These are phyloP conservation scores for Cheiracanthium punctorium DNA, from an alignment of 2,888 invertebrate species.

Conservation along the genomic window DNA sequence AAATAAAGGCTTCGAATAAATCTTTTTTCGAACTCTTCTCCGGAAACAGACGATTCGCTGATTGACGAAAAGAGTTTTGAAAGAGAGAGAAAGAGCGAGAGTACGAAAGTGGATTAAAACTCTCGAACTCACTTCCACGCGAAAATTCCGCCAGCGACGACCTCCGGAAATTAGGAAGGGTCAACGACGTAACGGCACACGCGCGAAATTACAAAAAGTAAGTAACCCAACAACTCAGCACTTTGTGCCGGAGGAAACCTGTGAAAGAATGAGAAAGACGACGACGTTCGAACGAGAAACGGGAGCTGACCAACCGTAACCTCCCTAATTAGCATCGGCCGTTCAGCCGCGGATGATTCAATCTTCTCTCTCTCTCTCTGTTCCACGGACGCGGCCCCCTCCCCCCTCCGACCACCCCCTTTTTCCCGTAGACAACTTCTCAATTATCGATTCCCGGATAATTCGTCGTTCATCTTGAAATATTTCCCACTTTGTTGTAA, in stretches of 20 bases:
- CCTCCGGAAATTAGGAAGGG: conserved; percentile 41
- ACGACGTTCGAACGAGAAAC: background rate
- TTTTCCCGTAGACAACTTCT: conserved; percentile 47
- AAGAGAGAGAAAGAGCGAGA: too few relatives aligned
- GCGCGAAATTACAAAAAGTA: conserved; percentile 65
- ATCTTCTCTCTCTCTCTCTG: too few relatives aligned
- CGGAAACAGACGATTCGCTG: too few relatives aligned
- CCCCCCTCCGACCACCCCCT: too few relatives aligned
- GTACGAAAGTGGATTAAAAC: conserved; percentile 66
- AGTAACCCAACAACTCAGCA: conserved; percentile 36
- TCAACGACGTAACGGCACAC: background rate
- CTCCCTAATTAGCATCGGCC: conserved; percentile 61
- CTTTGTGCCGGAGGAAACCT: conserved; percentile 49
- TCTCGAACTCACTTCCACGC: conserved; percentile 1
- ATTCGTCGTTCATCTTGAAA: conserved; percentile 62
- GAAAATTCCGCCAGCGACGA: conserved; percentile 23
- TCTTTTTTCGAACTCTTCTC: too few relatives aligned
- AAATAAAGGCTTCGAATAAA: too few relatives aligned
- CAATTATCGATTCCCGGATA: conserved; percentile 64
- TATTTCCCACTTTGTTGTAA: conserved; percentile 62
- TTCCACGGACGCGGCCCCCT: too few relatives aligned
- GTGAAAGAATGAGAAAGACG: conserved; percentile 35
- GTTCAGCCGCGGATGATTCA: conserved; percentile 63
- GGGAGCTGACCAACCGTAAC: conserved; percentile 51
- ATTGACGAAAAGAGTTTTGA: conserved; percentile 37